Evolutionary conservation across 2,888 invertebrate genomes (phyloP).

Genomic region (Rhimphoctona megacephalus): DNA sequence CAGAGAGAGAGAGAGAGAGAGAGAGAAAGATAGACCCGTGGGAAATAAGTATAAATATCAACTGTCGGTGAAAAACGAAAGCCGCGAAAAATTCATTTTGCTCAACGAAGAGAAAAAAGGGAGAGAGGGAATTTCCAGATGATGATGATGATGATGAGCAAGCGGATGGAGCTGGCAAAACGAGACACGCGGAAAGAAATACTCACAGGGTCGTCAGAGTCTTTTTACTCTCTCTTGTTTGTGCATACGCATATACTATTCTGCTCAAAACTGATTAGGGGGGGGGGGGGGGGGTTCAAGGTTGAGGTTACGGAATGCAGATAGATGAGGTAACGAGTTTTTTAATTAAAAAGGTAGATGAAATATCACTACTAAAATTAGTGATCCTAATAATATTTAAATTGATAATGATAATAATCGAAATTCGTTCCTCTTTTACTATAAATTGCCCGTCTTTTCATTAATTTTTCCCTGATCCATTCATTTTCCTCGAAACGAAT

Average conservation of each 20-base stretch:
- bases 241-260: neutral
- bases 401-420: conserved; percentile 2
- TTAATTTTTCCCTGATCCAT: neutral
- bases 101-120: neutral
- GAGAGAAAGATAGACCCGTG: conserved; percentile 40
- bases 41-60: conserved; percentile 53
- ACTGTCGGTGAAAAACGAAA: conserved; percentile 53
- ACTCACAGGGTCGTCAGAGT: conserved; percentile 1
- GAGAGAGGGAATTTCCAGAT: neutral
- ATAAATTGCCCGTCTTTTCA: neutral
- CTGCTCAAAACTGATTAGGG: neutral
- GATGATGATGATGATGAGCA: conserved; percentile 27
- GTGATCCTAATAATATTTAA: neutral
- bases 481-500: neutral
- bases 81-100: conserved; percentile 58
- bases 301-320: conserved; percentile 31
- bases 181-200: conserved; percentile 26
- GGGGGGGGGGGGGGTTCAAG: conserved; percentile 38
- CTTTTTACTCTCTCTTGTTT: conserved; percentile 17
- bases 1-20: conserved; percentile 10
- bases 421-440: neutral
- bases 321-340: conserved; percentile 14
- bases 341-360: conserved; percentile 4
- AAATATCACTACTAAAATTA: neutral
- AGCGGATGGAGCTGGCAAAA: conserved; percentile 14